Base-by-base conservation (phyloP, 1,140 invertebrate genomes). In the Amyelois transitella region DNA sequence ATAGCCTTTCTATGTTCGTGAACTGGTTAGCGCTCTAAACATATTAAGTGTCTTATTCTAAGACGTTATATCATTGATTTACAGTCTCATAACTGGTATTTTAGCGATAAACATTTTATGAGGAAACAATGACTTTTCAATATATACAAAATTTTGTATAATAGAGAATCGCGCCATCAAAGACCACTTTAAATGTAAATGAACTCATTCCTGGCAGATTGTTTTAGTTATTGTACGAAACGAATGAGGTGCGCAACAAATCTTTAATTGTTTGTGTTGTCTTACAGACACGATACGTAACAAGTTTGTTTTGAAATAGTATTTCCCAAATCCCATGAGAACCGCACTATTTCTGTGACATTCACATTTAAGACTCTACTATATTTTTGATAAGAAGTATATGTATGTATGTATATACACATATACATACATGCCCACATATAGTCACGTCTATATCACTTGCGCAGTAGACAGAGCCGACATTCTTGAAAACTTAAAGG, bases 181-280 rank as follows among this genome's bases (percentile, higher is more conserved):
- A 43, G 17, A 18, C 51, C 19, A 57, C 44, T 21, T 22, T 45
- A 65, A 53, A 65, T 64, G 50, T 19, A 61, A 66, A 63, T 60
- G 54, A 60, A 14, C 8, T 18, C 25, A 43, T 62, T 66, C 62
- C 63, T 62, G 55, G 58, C 45, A 61, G 20, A 44, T 49, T n/a
- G n/a, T n/a, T n/a, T n/a, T n/a, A n/a, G n/a, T n/a, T 55, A 48
- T 20, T 18, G 6, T 20, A 45, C 44, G 18, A 21, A 48, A 48
- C 45, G 18, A 48, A 48, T 21, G 6, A 48, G 19, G 38, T 21
- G 19, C 45, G 45, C 12, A 21, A 12, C 45, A 21, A 48, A 48
- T 48, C 6, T 22, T 22, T 48, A 48, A 48, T 48, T 48, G 60
- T 51, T 52, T n/a, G n/a, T n/a, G n/a, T 53, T 47, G n/a, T 22